Percentiles rank a stretch among this genome's conserved stretches.
These are phyloP conservation scores for Toxotes jaculatrix DNA, from an alignment of 2,113 vertebrate genomes.

Conservation along the genomic window DNA sequence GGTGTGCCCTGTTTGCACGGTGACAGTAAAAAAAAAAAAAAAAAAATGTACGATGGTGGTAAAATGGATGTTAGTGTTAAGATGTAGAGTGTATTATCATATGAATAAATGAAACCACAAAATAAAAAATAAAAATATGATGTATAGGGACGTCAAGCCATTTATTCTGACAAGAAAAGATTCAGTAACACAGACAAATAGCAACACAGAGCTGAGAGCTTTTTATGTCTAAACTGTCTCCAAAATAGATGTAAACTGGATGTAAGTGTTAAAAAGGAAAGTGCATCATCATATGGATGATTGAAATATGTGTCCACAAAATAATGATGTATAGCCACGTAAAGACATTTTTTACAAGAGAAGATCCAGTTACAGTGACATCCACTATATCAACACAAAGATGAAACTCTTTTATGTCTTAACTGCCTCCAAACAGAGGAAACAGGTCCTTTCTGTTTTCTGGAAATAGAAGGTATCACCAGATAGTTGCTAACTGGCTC, in stretches of 20 bases:
- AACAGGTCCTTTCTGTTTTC: no score
- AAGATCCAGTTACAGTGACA: not conserved
- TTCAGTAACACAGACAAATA: not conserved
- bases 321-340: no score
- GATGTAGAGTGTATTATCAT: not conserved
- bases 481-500: no score
- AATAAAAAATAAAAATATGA: not conserved
- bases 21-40: constrained; percentile 5
- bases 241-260: constrained; percentile 6
- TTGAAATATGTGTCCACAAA: no score
- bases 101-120: not conserved
- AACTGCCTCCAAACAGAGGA: not conserved
- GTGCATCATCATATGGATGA: not conserved
- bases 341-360: not conserved
- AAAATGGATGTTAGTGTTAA: constrained; percentile 8
- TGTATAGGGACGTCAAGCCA: not conserved
- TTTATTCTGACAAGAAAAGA: not conserved
- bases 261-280: not conserved
- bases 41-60: constrained; percentile 8
- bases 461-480: no score
- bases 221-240: not conserved
- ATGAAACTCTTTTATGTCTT: not conserved
- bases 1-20: constrained; percentile 50
- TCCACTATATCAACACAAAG: not conserved
- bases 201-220: not conserved